Evolutionary conservation across 30 jellyfish, hydroid and myxozoan genomes (phyloP).

Genomic region (Mastigias papua): DNA sequence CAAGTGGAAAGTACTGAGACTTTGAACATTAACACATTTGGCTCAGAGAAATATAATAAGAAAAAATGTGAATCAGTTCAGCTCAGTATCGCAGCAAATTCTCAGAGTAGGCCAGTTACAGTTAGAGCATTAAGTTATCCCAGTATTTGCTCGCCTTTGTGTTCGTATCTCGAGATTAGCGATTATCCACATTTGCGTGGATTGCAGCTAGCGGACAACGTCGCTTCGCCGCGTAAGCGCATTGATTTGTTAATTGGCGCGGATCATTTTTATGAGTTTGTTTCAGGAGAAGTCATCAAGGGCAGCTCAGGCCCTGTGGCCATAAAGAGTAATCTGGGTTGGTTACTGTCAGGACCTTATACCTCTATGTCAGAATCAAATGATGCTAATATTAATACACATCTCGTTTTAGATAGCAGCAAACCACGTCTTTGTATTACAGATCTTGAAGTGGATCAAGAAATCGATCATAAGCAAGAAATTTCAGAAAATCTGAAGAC

Average conservation of each 20-base stretch:
- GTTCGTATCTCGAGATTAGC: background rate
- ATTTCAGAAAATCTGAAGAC: background rate
- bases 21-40: slow-evolving; percentile 29
- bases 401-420: slow-evolving; percentile 1
- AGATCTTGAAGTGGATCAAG: no score
- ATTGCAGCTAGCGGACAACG: slow-evolving; percentile 17
- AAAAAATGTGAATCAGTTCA: background rate
- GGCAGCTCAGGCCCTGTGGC: slow-evolving; percentile 70
- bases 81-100: background rate
- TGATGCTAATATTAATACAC: background rate
- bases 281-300: slow-evolving; percentile 49
- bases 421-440: background rate
- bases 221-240: slow-evolving; percentile 1
- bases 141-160: slow-evolving; percentile 13
- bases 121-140: background rate
- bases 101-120: background rate
- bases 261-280: slow-evolving; percentile 53
- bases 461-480: background rate
- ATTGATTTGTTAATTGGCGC: slow-evolving; percentile 50
- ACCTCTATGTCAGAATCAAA: background rate
- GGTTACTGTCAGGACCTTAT: slow-evolving; percentile 50
- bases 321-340: slow-evolving; percentile 54
- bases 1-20: background rate
- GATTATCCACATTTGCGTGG: slow-evolving; percentile 11
- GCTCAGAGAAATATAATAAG: background rate